A percentile compares a stretch with the other conserved stretches of the same genome.
Evolutionary conservation across 23 tunicate species (phyloP).

Genomic region (Halocynthia aurantium): DNA sequence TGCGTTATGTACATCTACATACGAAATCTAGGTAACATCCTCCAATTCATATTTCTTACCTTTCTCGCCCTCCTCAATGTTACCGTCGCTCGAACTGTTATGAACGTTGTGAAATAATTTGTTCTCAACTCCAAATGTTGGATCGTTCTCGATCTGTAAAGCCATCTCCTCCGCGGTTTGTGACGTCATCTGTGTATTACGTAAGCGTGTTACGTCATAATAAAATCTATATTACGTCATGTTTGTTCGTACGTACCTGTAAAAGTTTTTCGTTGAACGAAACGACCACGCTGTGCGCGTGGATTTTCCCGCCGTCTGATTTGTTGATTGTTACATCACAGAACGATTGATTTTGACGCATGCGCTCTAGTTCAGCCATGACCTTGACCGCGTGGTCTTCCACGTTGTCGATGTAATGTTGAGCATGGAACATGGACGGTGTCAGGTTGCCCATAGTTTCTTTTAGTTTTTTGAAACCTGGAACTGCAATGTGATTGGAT

Average conservation of each 20-base stretch:
- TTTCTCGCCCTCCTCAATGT: too few relatives aligned
- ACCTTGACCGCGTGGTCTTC: constrained; percentile 57
- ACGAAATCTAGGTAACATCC: too few relatives aligned
- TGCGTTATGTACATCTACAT: too few relatives aligned
- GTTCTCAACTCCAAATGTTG: neutral
- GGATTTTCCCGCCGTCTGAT: constrained; percentile 1
- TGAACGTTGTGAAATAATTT: neutral
- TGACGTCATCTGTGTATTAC: neutral
- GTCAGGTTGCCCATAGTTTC: constrained; percentile 69
- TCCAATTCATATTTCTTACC: too few relatives aligned
- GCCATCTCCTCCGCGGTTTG: neutral
- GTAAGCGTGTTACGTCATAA: neutral
- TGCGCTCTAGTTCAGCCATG: constrained; percentile 34
- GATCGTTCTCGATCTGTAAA: neutral
- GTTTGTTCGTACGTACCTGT: constrained; percentile 27
- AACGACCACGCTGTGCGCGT: constrained; percentile 68
- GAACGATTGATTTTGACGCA: constrained; percentile 27
- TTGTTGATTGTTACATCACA: constrained; percentile 54
- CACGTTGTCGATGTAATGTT: constrained; percentile 45
- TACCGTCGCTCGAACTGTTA: too few relatives aligned
- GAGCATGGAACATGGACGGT: constrained; percentile 30
- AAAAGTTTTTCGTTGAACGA: constrained; percentile 48
- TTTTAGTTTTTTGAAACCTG: constrained; percentile 33
- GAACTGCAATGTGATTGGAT: too few relatives aligned
- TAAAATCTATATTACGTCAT: neutral